phyloP scores from a whole-genome alignment of 2,888 invertebrate species.

The Orthonychiurus folsomi region DNA sequence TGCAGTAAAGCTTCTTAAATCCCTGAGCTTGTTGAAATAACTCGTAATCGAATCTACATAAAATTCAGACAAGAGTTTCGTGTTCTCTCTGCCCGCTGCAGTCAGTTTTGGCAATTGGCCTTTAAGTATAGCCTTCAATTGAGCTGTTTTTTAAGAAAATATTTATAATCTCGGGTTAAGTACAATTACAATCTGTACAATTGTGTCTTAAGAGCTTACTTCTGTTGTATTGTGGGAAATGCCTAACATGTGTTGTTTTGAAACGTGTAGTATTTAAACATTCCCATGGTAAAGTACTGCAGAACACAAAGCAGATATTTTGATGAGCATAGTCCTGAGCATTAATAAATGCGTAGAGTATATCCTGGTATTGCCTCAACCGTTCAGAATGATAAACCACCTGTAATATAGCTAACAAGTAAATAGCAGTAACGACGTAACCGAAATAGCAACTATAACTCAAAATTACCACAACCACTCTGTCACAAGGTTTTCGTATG shows the following conservation, averaged over 20 bases:
- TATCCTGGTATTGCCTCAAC: background rate
- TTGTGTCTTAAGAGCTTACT: background rate
- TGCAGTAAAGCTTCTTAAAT: too few relatives aligned
- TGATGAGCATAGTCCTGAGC: background rate
- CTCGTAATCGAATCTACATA: too few relatives aligned
- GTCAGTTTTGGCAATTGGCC: too few relatives aligned
- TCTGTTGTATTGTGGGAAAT: background rate
- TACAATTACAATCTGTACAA: too few relatives aligned
- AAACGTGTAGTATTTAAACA: background rate
- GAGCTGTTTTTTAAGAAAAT: too few relatives aligned
- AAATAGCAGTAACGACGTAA: background rate
- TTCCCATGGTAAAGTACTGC: background rate
- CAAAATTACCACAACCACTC: background rate
- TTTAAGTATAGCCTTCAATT: too few relatives aligned
- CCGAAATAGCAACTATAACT: too few relatives aligned
- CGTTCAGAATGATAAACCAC: background rate
- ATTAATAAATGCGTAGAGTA: background rate
- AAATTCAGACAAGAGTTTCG: too few relatives aligned
- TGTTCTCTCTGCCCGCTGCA: too few relatives aligned
- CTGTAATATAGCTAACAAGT: background rate
- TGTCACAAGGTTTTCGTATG: background rate
- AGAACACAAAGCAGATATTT: background rate
- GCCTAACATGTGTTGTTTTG: background rate
- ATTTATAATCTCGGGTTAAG: too few relatives aligned
- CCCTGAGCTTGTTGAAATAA: too few relatives aligned